Percentiles rank a stretch among this genome's conserved stretches.
phyloP scores from a whole-genome alignment of 2,797 vertebrate species.

The Enteromius anoplus region DNA sequence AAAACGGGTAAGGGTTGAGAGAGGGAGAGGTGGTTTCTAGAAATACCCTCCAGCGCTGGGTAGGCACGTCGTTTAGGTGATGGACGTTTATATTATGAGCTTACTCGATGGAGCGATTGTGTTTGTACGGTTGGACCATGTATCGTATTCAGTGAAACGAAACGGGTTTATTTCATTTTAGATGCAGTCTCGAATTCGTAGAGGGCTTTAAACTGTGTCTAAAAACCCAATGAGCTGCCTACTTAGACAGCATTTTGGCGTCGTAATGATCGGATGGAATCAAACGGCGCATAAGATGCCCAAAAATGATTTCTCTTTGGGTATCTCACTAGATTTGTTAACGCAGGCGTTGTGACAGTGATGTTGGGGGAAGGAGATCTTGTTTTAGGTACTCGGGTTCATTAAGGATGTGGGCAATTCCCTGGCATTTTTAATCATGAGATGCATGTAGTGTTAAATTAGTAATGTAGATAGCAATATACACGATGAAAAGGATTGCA shows the following conservation, averaged over 20 bases:
- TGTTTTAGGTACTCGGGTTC: constrained; percentile 25
- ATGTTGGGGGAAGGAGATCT: constrained; percentile 43
- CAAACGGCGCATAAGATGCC: not conserved
- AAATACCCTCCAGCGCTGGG: constrained; percentile 50
- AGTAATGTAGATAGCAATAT: constrained; percentile 57
- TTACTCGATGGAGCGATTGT: not conserved
- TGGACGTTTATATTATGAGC: not conserved
- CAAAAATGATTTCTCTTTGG: not conserved
- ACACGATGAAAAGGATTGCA: constrained; percentile 42
- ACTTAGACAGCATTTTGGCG: not conserved
- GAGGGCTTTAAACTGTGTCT: not conserved
- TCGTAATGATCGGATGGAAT: not conserved
- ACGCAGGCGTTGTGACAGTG: not conserved
- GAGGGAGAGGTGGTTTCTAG: constrained; percentile 44
- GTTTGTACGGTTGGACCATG: not conserved
- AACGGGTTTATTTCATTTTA: not conserved
- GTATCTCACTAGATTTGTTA: not conserved
- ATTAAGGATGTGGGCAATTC: constrained; percentile 28
- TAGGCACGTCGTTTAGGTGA: constrained; percentile 10
- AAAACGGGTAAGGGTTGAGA: constrained; percentile 87
- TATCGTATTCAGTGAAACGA: not conserved
- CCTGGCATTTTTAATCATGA: constrained; percentile 25
- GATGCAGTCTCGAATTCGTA: not conserved
- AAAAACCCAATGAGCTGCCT: not conserved
- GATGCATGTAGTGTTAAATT: constrained; percentile 58